Conservation (phyloP, 2,797 vertebrate genomes). For the Lutra lutra region DNA sequence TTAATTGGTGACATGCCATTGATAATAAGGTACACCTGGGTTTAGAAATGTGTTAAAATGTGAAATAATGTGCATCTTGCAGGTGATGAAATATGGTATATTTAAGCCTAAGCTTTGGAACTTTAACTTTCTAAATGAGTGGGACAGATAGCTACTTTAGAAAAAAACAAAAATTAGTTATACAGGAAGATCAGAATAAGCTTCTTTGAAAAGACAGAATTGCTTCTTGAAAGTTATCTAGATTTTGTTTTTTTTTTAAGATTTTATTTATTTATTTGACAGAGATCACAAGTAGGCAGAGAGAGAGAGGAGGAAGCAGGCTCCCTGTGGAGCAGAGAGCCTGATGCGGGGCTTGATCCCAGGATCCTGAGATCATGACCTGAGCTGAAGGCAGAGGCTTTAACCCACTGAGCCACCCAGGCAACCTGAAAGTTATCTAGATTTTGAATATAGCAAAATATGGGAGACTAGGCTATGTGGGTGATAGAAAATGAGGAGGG, state of each 20-base stretch:
- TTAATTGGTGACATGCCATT: slow-evolving; percentile 44
- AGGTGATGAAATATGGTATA: slow-evolving; percentile 41
- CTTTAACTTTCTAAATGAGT: slow-evolving; percentile 58
- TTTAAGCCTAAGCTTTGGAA: slow-evolving; percentile 11
- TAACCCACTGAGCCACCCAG: no score
- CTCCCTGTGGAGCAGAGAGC: no score
- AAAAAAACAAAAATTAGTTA: slow-evolving; percentile 49
- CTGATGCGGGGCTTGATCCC: no score
- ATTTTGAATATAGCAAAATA: slow-evolving; percentile 55
- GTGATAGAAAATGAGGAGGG: not conserved
- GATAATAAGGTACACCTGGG: slow-evolving; percentile 26
- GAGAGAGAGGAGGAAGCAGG: no score
- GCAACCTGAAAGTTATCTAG: not conserved
- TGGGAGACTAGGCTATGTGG: not conserved
- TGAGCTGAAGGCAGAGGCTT: no score
- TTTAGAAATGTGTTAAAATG: slow-evolving; percentile 56
- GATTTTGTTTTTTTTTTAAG: not conserved
- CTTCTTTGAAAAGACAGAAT: slow-evolving; percentile 42
- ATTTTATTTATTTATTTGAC: no score
- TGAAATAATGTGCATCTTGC: slow-evolving; percentile 41
- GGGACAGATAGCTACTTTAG: slow-evolving; percentile 3
- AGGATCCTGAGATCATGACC: no score
- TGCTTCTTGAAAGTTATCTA: slow-evolving; percentile 46
- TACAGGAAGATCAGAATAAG: slow-evolving; percentile 1
- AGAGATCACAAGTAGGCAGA: no score